phyloP scores from a whole-genome alignment of 1,140 invertebrate species.

The Ceratosolen solmsi region DNA sequence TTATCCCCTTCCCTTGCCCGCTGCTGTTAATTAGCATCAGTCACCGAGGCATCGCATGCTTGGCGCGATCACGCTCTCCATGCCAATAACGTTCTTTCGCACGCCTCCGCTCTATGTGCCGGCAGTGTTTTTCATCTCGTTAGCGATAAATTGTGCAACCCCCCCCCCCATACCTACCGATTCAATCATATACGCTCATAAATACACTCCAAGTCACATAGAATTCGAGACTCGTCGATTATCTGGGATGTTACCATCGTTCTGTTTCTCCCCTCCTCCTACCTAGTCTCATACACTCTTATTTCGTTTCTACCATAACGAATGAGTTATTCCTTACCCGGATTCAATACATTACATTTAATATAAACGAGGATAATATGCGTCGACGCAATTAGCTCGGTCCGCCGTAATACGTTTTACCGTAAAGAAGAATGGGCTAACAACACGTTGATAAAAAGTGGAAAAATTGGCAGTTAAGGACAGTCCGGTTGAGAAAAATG shows the following conservation, averaged over 20 bases:
- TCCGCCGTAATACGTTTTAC: background rate
- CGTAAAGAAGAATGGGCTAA: conserved; percentile 33
- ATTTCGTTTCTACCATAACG: conserved; percentile 33
- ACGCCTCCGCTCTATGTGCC: too few relatives aligned
- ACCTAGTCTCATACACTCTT: background rate
- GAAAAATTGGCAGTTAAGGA: conserved; percentile 48
- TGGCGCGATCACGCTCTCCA: too few relatives aligned
- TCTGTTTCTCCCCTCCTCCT: background rate
- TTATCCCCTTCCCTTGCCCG: too few relatives aligned
- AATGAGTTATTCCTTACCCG: conserved; percentile 12
- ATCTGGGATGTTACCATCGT: background rate
- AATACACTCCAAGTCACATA: background rate
- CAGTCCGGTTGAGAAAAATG: conserved; percentile 40
- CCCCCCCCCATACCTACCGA: too few relatives aligned
- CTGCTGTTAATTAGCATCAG: too few relatives aligned
- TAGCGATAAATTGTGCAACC: too few relatives aligned
- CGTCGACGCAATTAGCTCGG: conserved; percentile 12
- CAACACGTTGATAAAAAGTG: conserved; percentile 42
- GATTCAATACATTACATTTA: conserved; percentile 6
- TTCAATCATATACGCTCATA: too few relatives aligned
- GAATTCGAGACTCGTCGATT: conserved; percentile 17
- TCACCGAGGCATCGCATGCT: too few relatives aligned
- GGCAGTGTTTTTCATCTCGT: too few relatives aligned
- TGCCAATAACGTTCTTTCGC: too few relatives aligned
- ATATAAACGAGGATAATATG: conserved; percentile 9